Base-by-base conservation (phyloP, 2,888 invertebrate species). In the Erebia aethiops region DNA sequence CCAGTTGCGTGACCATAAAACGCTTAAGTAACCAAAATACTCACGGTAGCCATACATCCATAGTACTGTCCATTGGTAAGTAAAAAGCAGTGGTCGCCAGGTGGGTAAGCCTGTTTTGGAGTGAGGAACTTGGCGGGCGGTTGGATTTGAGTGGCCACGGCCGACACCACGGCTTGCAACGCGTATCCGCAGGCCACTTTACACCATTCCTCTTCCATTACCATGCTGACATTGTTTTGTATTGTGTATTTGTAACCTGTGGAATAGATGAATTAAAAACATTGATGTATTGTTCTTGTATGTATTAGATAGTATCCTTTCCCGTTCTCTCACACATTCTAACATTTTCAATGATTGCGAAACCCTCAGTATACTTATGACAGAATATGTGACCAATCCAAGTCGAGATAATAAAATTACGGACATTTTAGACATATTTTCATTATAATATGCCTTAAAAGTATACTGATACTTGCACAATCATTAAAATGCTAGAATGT, bases 31-130 rank as follows among this genome's bases (percentile, higher is more conserved):
- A 14, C 13, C 10, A 18, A 11, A 18, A n/a, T 10, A 83, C 92
- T 82, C 0, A 98, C 98, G 81, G 95, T 95, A 63, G 97, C 98
- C 84, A 95, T 92, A 62, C 95, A 95, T 0, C 98, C 98, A 84
- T 98, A 98, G 87, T 97, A 96, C 8, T 96, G 97, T 76, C 95
- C 95, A 9, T 95, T 95, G 0, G 98, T 94, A 87, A 97, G 95
- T 46, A 94, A 77, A 85, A 98, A 98, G 77, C 97, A 96, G 1
- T 82, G 81, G 67, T 95, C 95, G 0, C 95, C 95, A 0, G 93
- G 86, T 0, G 96, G 95, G 82, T 97, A 98, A 1, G 97, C 94
- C 71, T 80, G 88, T 69, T 84, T 83, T 9, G 88, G 87, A 10
- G 90, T 84, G 60, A 81, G 80, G 79, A 79, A 88, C 65, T 77